These are phyloP conservation scores for Sciurus carolinensis DNA, from an alignment of 2,797 vertebrate species.

Conservation along the genomic window DNA sequence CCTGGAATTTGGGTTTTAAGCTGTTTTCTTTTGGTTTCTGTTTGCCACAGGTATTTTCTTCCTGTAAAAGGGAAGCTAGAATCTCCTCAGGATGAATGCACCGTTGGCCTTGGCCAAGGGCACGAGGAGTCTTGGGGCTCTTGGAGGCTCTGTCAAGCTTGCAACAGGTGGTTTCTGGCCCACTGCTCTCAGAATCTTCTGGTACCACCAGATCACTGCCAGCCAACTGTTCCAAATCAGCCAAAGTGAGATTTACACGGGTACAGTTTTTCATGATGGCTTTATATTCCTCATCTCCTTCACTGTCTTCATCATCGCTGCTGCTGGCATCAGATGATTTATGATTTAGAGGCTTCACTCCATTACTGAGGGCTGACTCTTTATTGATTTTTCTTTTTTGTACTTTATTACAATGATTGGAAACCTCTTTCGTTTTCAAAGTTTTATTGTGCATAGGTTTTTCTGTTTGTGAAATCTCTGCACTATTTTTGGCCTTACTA, in stretches of 20 bases:
- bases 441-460: slow-evolving; percentile 30
- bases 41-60: slow-evolving; percentile 87
- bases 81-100: slow-evolving; percentile 93
- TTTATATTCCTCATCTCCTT: slow-evolving; percentile 92
- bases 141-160: not conserved
- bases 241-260: slow-evolving; percentile 91
- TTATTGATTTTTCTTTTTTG: slow-evolving; percentile 27
- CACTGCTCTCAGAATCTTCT: not conserved
- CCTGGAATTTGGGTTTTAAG: slow-evolving; percentile 87
- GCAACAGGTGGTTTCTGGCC: not conserved
- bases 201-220: slow-evolving; percentile 24
- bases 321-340: not conserved
- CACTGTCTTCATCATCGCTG: slow-evolving; percentile 75
- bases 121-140: slow-evolving; percentile 10
- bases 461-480: slow-evolving; percentile 62
- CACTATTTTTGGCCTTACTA: not conserved
- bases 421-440: slow-evolving; percentile 15
- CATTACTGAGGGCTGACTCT: not conserved
- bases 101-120: slow-evolving; percentile 73
- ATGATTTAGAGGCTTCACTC: not conserved
- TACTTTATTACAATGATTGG: not conserved
- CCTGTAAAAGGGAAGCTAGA: slow-evolving; percentile 91
- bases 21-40: slow-evolving; percentile 79
- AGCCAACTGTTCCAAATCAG: slow-evolving; percentile 92
- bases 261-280: slow-evolving; percentile 92